Evolutionary conservation across 1,140 invertebrate genomes (phyloP), one percentile per base, ranked within the genome.

Genomic region (Metaphire vulgaris): DNA sequence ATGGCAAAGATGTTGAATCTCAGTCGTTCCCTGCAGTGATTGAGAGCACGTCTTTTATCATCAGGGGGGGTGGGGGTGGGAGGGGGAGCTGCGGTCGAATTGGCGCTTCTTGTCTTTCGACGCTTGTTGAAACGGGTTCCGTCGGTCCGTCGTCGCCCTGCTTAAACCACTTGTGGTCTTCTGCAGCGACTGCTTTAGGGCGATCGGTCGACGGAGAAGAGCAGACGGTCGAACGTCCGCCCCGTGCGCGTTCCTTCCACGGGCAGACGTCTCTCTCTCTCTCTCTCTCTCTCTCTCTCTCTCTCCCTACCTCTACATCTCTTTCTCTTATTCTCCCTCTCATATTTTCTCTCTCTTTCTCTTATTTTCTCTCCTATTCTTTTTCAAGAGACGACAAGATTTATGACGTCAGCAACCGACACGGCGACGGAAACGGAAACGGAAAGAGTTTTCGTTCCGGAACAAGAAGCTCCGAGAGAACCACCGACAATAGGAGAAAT

Each of bases 231-330:
- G 21, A 21, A 21, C 41, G 41, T 56, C 21, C 41, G 41, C 21
- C 41, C 41, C 41, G 21, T 56, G 41, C 41, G 21, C 21, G 6
- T 56, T 56, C 41, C 6, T 56, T 6, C 41, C 21, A 12, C 41
- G 21, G 6, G 41, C 41, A 12, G 41, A 12, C 41, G 41, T 56
- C 41, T 56, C 41, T 56, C 41, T 56, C 41, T 56, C 41, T 56
- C 41, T 56, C 41, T 56, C 41, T 56, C 41, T 56, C 41, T 56
- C 41, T 56, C 41, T 56, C 41, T 56, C 41, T 56, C 41, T 56
- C 41, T 56, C 41, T 56, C 41, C 21, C 41, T 56, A 6, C 21
- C 41, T 56, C 41, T 56, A 6, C 21, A 6, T 56, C 41, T 56
- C 41, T 56, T 21, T 56, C 41, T 56, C 41, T 56, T 21, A 12